Evolutionary conservation across 2,797 vertebrate genomes (phyloP), one percentile per base, ranked within the genome.

Genomic region (Triplophysa yarkandensis): DNA sequence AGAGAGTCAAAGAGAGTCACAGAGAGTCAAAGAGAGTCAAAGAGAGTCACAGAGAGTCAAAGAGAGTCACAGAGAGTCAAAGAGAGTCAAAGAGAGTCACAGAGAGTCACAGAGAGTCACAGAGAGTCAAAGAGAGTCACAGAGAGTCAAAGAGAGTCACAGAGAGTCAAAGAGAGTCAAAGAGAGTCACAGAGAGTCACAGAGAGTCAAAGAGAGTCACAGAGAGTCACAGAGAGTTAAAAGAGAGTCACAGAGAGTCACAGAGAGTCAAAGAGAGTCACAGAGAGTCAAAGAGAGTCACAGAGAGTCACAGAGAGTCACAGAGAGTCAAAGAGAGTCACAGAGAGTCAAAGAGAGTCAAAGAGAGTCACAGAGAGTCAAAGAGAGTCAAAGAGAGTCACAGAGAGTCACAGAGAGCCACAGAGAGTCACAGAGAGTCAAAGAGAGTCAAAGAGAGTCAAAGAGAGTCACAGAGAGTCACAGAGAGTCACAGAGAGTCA

Each of bases 381-480:
- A 6, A 48, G 17, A n/a, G 44, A 6, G 10, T n/a, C n/a, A 44
- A 6, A 44, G 16, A 44, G 43, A 44, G 43, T n/a, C n/a, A n/a
- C n/a, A 17, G 16, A 44, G 43, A 50, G n/a, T 21, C 19, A 50
- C 8, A 50, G n/a, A 8, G 19, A 9, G 14, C 92, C 83, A 93
- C 97, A 98, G 80, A 71, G 39, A 74, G 13, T 74, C 16, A 81
- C n/a, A 58, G 46, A 50, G 23, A 62, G 64, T 54, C 36, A 63
- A 63, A 64, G 21, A 70, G 58, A 61, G 44, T 52, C 46, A 80
- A 54, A 58, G 11, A 41, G 39, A 44, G 43, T 78, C 30, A 36
- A 55, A 71, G 67, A 48, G n/a, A 48, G n/a, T n/a, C 17, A 48
- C 17, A n/a, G n/a, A 48, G 44, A 48, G n/a, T n/a, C n/a, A n/a